Conservation (phyloP, 2,888 invertebrate genomes). For the Tanypteryx hageni region DNA sequence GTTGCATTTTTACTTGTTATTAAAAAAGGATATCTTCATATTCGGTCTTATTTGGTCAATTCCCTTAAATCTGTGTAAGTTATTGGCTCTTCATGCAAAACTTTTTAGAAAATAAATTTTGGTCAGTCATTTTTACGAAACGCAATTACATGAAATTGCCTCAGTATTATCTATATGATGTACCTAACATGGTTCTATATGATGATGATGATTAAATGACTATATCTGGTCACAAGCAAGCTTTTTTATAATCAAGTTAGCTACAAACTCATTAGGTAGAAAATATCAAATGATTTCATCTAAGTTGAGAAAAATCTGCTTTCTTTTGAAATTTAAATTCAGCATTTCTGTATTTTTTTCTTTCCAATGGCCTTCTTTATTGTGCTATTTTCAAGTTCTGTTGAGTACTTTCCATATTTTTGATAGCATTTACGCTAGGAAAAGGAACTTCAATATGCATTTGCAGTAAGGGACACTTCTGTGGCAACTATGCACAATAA, state of each 20-base stretch:
- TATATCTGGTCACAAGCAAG: not conserved
- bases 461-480: too few species aligned
- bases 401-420: too few species aligned
- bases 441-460: too few species aligned
- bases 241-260: not conserved
- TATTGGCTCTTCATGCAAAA: too few species aligned
- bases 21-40: not conserved
- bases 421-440: too few species aligned
- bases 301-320: not conserved
- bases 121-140: not conserved
- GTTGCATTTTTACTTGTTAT: not conserved
- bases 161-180: not conserved
- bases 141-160: not conserved
- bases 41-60: not conserved
- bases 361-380: too few species aligned
- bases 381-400: too few species aligned
- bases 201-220: not conserved
- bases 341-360: too few species aligned
- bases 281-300: not conserved
- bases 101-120: not conserved
- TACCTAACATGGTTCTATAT: not conserved
- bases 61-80: too few species aligned
- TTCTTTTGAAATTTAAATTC: not conserved
- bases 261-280: not conserved
- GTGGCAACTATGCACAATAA: too few species aligned